Percentiles rank a stretch among this genome's conserved stretches.
phyloP scores from a whole-genome alignment of 2,113 vertebrate genomes.

The Nothoprocta pentlandii region DNA sequence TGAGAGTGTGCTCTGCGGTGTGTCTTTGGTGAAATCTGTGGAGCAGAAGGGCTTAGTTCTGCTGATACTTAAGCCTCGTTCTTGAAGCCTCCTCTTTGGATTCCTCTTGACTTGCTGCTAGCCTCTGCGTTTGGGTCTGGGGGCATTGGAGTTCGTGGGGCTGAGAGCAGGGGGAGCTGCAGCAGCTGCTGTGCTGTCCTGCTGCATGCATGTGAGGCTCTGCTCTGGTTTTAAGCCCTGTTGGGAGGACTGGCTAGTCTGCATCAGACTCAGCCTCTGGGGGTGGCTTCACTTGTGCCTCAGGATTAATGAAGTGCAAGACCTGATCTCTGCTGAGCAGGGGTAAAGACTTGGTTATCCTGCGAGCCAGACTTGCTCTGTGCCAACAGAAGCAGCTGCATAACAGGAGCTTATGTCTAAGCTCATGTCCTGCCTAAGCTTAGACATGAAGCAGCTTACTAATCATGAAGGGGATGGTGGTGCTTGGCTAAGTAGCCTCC shows the following conservation, averaged over 20 bases:
- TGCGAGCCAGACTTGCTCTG: not conserved
- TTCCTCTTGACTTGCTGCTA: not conserved
- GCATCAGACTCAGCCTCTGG: not conserved
- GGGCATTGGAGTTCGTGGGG: not conserved
- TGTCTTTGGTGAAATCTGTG: not conserved
- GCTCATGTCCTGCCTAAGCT: not conserved
- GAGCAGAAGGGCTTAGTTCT: not conserved
- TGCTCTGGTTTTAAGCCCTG: accelerated
- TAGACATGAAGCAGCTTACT: not conserved
- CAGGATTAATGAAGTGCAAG: accelerated
- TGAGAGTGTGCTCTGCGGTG: not conserved
- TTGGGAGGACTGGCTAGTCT: not conserved
- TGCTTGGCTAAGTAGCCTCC: not conserved
- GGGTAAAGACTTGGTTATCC: not conserved
- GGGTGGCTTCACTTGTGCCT: not conserved
- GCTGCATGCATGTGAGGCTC: accelerated
- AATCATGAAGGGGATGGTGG: accelerated
- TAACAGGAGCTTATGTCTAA: not conserved
- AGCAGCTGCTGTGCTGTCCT: not conserved
- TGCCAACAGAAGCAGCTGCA: not conserved
- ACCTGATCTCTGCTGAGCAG: accelerated
- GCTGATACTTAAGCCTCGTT: not conserved
- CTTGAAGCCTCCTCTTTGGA: not conserved
- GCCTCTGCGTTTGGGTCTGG: not conserved
- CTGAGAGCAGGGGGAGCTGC: accelerated